A percentile compares a stretch with the other conserved stretches of the same genome.
Conservation (phyloP, 2,797 vertebrate species). For the Macropodus opercularis region DNA sequence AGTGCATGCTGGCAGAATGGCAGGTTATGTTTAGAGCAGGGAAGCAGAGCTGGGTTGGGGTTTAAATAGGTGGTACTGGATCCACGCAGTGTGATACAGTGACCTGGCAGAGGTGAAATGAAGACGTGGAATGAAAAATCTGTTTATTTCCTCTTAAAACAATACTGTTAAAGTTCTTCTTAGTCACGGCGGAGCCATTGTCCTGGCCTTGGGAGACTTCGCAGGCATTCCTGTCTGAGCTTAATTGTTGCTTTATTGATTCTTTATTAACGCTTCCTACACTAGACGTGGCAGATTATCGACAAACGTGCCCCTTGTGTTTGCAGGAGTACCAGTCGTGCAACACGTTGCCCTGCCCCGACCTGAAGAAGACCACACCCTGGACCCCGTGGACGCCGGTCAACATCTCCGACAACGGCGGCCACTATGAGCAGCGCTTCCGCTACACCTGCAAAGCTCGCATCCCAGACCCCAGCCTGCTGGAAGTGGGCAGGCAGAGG, state of each 20-base stretch:
- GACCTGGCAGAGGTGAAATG: conserved; percentile 42
- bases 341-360: conserved; percentile 91
- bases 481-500: conserved; percentile 94
- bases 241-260: conserved; percentile 51
- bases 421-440: conserved; percentile 96
- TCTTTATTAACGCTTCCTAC: conserved; percentile 39
- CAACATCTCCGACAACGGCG: conserved; percentile 96
- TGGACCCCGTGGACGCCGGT: conserved; percentile 98
- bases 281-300: neutral
- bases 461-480: conserved; percentile 87
- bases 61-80: conserved; percentile 3
- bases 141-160: conserved; percentile 54
- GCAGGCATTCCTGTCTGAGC: conserved; percentile 36
- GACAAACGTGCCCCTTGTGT: conserved; percentile 8
- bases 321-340: conserved; percentile 94
- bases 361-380: conserved; percentile 96
- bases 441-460: conserved; percentile 96
- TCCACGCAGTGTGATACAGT: conserved; percentile 7
- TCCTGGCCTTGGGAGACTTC: conserved; percentile 38
- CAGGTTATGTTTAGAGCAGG: conserved; percentile 10
- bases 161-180: too few relatives aligned
- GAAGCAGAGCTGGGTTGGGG: conserved; percentile 10
- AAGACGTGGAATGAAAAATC: conserved; percentile 45
- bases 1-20: conserved; percentile 40
- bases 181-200: conserved; percentile 52